Conservation (phyloP, 2,888 invertebrate genomes). For the Tanytarsus gracilentus region DNA sequence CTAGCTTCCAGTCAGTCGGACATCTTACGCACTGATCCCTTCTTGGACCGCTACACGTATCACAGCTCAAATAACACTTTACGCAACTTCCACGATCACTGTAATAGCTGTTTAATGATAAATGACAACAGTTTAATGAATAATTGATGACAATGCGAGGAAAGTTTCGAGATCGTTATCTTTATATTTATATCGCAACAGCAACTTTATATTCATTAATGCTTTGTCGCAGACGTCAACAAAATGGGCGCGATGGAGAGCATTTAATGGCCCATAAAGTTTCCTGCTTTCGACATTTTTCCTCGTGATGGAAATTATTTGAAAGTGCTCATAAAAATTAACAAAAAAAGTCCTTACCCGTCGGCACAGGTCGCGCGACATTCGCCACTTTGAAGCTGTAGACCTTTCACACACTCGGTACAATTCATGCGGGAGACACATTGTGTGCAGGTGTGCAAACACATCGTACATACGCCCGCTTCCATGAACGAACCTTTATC, state of each 20-base stretch:
- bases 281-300: too few relatives aligned
- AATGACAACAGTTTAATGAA: neutral
- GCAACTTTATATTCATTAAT: too few relatives aligned
- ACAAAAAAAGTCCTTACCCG: too few relatives aligned
- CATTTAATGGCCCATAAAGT: too few relatives aligned
- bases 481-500: constrained; percentile 65
- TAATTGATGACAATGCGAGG: neutral
- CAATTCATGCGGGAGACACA: constrained; percentile 74
- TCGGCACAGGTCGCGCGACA: constrained; percentile 71
- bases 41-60: constrained; percentile 75
- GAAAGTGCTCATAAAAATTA: too few relatives aligned
- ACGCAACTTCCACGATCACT: constrained; percentile 75
- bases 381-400: constrained; percentile 73
- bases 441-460: constrained; percentile 67
- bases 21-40: constrained; percentile 79
- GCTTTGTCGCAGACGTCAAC: too few relatives aligned
- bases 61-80: constrained; percentile 75
- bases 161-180: too few relatives aligned
- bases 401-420: constrained; percentile 64
- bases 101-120: constrained; percentile 56
- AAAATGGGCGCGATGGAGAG: too few relatives aligned
- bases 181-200: too few relatives aligned
- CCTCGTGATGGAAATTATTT: too few relatives aligned
- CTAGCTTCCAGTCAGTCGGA: constrained; percentile 68
- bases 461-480: constrained; percentile 64